Evolutionary conservation across 2,797 vertebrate species (phyloP).

Genomic region (Coccyzus lansbergi): DNA sequence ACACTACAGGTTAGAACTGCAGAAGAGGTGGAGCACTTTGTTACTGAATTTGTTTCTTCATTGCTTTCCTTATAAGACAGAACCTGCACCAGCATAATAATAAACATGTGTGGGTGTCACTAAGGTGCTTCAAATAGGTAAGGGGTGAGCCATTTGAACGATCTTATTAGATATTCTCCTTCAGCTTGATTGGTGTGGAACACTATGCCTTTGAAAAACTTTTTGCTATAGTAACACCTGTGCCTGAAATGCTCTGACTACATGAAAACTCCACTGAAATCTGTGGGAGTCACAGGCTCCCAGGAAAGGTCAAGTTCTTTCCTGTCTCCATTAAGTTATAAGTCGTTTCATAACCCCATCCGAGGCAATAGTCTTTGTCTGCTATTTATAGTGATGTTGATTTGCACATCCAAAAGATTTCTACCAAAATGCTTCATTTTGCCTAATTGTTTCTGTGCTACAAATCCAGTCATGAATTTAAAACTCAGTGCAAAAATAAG

Average conservation of each 20-base stretch:
- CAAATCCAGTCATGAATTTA: neutral
- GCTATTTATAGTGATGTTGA: neutral
- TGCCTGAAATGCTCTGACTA: neutral
- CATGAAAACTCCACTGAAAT: neutral
- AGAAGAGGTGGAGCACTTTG: neutral
- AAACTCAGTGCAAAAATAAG: neutral
- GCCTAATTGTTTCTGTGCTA: neutral
- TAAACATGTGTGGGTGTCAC: neutral
- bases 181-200: neutral
- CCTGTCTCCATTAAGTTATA: neutral
- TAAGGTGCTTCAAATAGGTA: neutral
- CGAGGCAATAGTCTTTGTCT: neutral
- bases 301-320: constrained; percentile 16
- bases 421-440: neutral
- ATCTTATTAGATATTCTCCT: neutral
- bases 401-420: neutral
- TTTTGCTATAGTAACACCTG: neutral
- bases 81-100: neutral
- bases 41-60: neutral
- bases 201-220: neutral
- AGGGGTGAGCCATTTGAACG: neutral
- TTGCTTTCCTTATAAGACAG: neutral
- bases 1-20: neutral
- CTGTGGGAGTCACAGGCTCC: neutral
- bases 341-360: constrained; percentile 18